phyloP scores from a whole-genome alignment of 2,888 invertebrate genomes.

The Protonemura montana region DNA sequence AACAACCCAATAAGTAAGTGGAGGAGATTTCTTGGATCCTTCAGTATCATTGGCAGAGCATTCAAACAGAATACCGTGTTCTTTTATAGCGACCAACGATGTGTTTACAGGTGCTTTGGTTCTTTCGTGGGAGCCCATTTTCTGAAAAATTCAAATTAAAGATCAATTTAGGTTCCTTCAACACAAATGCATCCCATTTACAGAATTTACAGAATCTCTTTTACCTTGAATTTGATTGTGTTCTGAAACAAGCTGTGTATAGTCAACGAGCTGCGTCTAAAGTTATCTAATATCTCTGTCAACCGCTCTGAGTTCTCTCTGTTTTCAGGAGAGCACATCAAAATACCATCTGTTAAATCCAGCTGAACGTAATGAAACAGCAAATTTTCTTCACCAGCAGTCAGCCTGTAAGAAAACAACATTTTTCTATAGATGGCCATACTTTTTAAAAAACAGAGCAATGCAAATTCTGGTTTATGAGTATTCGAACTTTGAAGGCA shows the following conservation, averaged over 20 bases:
- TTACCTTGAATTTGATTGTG: conserved; percentile 67
- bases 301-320: conserved; percentile 57
- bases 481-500: conserved; percentile 59
- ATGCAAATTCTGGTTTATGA: background rate
- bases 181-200: too few relatives aligned
- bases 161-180: background rate
- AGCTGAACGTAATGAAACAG: conserved; percentile 79
- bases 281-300: conserved; percentile 71
- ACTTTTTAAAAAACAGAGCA: background rate
- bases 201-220: too few relatives aligned
- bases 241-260: conserved; percentile 79
- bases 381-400: conserved; percentile 75
- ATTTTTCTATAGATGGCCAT: background rate
- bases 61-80: conserved; percentile 79
- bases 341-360: conserved; percentile 74
- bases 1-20: conserved; percentile 78
- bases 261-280: conserved; percentile 72
- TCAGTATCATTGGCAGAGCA: conserved; percentile 51
- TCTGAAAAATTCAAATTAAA: background rate
- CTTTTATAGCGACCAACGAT: conserved; percentile 80
- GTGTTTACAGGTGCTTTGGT: conserved; percentile 69
- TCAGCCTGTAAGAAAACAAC: conserved; percentile 60
- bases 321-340: conserved; percentile 67
- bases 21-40: conserved; percentile 56
- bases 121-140: background rate